Conservation (phyloP, 2,113 vertebrate genomes). For the Platysteira castanea region DNA sequence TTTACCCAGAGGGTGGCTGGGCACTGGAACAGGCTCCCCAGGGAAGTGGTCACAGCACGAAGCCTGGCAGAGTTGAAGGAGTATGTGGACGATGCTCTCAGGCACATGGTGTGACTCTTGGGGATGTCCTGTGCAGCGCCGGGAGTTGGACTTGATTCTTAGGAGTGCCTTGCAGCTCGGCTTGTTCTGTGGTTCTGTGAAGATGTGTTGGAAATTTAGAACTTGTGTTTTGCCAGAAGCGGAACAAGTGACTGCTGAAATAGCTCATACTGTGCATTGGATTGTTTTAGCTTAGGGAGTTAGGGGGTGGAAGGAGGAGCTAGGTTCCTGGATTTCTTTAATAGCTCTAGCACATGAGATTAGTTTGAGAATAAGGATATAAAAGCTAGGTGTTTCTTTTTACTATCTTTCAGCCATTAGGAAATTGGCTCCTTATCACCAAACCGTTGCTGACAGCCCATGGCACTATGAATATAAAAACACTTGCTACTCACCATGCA, state of each 20-base stretch:
- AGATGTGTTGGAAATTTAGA: background rate
- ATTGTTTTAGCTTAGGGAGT: background rate
- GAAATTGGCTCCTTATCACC: background rate
- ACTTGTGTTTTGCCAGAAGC: background rate
- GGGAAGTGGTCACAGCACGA: background rate
- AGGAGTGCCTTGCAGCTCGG: background rate
- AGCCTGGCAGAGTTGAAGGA: background rate
- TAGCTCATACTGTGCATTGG: background rate
- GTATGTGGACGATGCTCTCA: background rate
- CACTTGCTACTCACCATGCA: fast-evolving
- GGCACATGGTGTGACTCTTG: background rate
- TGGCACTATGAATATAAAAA: fast-evolving
- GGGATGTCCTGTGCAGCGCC: background rate
- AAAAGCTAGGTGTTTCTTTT: background rate
- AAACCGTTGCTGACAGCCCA: background rate
- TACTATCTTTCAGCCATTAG: background rate
- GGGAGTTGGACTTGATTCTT: background rate
- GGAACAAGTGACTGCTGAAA: background rate
- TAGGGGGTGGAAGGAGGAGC: fast-evolving
- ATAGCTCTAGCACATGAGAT: background rate
- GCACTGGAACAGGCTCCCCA: background rate
- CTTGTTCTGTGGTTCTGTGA: background rate
- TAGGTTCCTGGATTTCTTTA: background rate
- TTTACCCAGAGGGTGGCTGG: fast-evolving
- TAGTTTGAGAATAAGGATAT: background rate